Base-by-base conservation (phyloP, 2,888 invertebrate species). In the Athalia circularis region DNA sequence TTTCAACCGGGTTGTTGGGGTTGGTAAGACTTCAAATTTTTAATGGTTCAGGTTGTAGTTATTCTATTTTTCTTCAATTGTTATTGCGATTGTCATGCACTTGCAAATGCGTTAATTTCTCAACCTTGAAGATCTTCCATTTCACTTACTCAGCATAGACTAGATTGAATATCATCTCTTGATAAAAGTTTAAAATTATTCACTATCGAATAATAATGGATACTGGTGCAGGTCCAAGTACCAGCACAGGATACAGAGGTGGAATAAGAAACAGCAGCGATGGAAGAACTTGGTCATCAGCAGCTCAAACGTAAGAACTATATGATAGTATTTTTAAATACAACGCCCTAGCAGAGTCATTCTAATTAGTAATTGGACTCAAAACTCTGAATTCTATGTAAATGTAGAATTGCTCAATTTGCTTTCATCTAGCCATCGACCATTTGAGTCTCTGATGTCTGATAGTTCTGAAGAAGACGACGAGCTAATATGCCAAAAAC, bases 241-340 rank as follows among this genome's bases (percentile, higher is more conserved):
- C 8, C 13, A 47, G 47, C 6, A 47, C 72, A 47, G 7, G n/a
- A 7, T 29, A 57, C 52, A 45, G 3, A 72, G 52, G 54, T 68
- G 43, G 52, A 70, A 9, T 9, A 72, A 47, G 13, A 50, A 50
- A 52, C 7, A 47, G 29, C 9, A 62, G 52, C 64, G 52, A 64
- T 64, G 75, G n/a, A 62, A 75, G 50, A 15, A 8, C 29, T 15
- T 11, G 52, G 29, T 75, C 75, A 50, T 45, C 75, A 1, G 50
- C n/a, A 62, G 52, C 48, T 15, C 50, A 64, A 6, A 75, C 11
- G 75, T 75, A 64, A 61, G 48, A 74, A 59, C 61, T 43, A 50
- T 64, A 29, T 11, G 6, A 29, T 57, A 8, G 3, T 0, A 43
- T 52, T 15, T 50, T 4, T 54, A 29, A 29, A 29, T 29, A 29